These are phyloP conservation scores for Calidris pygmaea DNA, from an alignment of 2,113 vertebrate genomes.

Conservation along the genomic window DNA sequence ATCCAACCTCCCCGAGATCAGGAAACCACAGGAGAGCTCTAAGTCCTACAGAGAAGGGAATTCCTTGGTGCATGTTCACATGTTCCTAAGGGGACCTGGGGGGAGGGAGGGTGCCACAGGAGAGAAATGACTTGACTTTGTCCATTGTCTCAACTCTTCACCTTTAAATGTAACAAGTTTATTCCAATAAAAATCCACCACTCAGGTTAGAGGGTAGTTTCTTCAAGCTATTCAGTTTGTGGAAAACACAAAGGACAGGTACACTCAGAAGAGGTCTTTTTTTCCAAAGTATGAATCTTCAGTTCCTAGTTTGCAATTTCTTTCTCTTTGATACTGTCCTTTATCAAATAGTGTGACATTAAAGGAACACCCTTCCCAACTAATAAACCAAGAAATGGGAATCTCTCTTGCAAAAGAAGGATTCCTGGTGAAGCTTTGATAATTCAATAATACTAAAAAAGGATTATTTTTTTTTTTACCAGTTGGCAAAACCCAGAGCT, in stretches of 20 bases:
- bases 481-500: not conserved
- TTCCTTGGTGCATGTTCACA: accelerated
- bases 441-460: not conserved
- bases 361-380: not conserved
- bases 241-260: not conserved
- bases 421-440: not conserved
- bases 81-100: not conserved
- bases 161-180: not conserved
- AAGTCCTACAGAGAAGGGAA: not conserved
- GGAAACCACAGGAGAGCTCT: not conserved
- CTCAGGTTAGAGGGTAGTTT: not conserved
- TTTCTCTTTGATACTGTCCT: not conserved
- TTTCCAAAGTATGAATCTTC: not conserved
- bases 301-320: not conserved
- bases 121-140: not conserved
- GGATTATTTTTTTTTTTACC: not conserved
- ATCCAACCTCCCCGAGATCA: too few species aligned
- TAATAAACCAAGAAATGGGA: not conserved
- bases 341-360: not conserved
- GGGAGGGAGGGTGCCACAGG: not conserved
- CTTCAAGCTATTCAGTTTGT: not conserved
- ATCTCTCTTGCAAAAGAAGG: not conserved
- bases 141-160: not conserved
- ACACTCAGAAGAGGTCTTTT: not conserved
- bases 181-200: not conserved